Evolutionary conservation across 2,888 invertebrate genomes (phyloP).

Genomic region (Cephus spinipes): DNA sequence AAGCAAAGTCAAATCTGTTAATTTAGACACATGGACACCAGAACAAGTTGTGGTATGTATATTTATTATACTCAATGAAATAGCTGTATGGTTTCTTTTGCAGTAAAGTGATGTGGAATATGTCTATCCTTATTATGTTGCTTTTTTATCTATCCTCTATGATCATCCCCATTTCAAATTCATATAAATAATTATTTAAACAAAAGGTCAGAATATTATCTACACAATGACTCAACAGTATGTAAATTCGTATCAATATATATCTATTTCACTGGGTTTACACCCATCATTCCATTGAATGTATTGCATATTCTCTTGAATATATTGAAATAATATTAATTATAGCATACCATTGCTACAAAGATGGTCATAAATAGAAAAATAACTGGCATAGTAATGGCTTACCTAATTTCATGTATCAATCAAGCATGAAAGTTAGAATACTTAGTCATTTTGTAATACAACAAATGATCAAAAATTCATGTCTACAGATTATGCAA

Average conservation of each 20-base stretch:
- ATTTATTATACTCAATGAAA: background rate
- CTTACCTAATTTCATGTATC: background rate
- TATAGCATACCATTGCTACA: background rate
- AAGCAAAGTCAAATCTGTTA: slow-evolving; percentile 98
- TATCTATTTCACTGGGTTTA: background rate
- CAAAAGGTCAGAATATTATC: background rate
- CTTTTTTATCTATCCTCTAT: background rate
- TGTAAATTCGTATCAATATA: background rate
- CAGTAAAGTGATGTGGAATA: background rate
- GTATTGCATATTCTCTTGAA: too few relatives aligned
- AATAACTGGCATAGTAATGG: background rate
- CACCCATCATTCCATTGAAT: background rate
- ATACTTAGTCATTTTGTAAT: too few relatives aligned
- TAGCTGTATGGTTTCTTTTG: background rate
- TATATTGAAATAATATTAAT: background rate
- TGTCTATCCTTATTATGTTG: background rate
- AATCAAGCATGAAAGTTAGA: background rate
- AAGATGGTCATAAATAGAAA: background rate
- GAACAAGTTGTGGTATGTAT: slow-evolving; percentile 89
- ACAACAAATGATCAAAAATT: slow-evolving; percentile 8
- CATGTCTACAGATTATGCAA: background rate
- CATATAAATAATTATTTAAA: background rate
- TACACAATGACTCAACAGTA: background rate
- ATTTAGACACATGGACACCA: slow-evolving; percentile 97
- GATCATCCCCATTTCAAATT: background rate